Conservation (phyloP, 1,140 invertebrate genomes). For the Drosophila neocordata region DNA sequence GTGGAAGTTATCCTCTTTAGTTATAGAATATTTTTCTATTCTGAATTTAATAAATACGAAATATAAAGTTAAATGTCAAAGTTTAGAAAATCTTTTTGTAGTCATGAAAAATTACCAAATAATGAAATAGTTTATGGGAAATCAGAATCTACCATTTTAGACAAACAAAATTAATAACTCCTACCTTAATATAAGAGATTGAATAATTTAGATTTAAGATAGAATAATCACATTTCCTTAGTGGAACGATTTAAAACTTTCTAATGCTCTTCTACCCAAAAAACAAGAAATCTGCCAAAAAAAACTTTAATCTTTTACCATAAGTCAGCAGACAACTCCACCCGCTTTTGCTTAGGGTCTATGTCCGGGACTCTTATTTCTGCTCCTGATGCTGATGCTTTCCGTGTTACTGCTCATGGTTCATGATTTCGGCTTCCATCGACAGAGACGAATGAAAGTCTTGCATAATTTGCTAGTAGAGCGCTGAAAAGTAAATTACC, state of each 20-base stretch:
- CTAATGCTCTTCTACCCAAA: slow-evolving; percentile 38
- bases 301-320: slow-evolving; percentile 59
- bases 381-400: neutral
- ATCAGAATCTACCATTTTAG: no score
- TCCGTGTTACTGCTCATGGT: slow-evolving; percentile 6
- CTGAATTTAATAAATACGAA: no score
- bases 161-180: no score
- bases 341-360: neutral
- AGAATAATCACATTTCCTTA: slow-evolving; percentile 1
- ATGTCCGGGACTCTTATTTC: neutral
- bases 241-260: slow-evolving; percentile 43
- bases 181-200: neutral
- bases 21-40: no score
- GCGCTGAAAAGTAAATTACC: slow-evolving; percentile 78
- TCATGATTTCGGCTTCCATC: slow-evolving; percentile 1
- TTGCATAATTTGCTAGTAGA: slow-evolving; percentile 75
- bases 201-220: neutral
- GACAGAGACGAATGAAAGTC: slow-evolving; percentile 45
- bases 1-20: no score
- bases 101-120: no score
- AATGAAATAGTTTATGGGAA: no score
- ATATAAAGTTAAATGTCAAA: no score
- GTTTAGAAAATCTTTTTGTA: no score
- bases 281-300: slow-evolving; percentile 39
- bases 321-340: slow-evolving; percentile 41